Conservation (phyloP, 2,113 vertebrate genomes). For the Erpornis zantholeuca region DNA sequence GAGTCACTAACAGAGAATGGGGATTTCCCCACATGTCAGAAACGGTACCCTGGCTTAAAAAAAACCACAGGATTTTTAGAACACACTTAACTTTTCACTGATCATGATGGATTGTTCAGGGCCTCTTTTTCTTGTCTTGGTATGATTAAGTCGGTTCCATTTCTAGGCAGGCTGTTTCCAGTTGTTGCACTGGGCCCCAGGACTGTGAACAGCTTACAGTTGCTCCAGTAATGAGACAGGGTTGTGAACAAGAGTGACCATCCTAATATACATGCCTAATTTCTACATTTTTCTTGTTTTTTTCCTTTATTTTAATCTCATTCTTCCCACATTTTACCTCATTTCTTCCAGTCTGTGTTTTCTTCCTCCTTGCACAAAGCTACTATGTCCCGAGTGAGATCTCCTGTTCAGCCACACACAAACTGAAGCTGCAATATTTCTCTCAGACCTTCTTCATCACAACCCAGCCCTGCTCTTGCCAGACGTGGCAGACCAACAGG, state of each 20-base stretch:
- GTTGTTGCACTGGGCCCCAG: background rate
- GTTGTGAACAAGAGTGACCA: background rate
- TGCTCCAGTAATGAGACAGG: background rate
- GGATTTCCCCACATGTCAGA: background rate
- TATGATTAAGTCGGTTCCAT: background rate
- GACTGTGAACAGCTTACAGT: background rate
- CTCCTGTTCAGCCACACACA: background rate
- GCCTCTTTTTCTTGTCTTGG: background rate
- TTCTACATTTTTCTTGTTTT: background rate
- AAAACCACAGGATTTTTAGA: background rate
- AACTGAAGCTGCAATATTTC: background rate
- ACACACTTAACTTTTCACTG: background rate
- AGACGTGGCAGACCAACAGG: background rate
- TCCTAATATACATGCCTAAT: background rate
- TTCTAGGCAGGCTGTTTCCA: background rate
- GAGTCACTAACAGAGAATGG: background rate
- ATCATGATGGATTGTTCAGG: background rate
- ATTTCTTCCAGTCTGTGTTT: background rate
- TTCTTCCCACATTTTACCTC: background rate
- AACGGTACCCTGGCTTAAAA: background rate
- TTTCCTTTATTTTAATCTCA: background rate
- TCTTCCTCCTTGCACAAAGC: background rate
- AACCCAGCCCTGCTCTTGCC: background rate
- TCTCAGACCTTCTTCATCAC: background rate
- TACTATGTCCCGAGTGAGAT: rapidly evolving